Evolutionary conservation across 2,888 invertebrate species (phyloP), one percentile per base, ranked within the genome.

Genomic region (Taenaris catops): DNA sequence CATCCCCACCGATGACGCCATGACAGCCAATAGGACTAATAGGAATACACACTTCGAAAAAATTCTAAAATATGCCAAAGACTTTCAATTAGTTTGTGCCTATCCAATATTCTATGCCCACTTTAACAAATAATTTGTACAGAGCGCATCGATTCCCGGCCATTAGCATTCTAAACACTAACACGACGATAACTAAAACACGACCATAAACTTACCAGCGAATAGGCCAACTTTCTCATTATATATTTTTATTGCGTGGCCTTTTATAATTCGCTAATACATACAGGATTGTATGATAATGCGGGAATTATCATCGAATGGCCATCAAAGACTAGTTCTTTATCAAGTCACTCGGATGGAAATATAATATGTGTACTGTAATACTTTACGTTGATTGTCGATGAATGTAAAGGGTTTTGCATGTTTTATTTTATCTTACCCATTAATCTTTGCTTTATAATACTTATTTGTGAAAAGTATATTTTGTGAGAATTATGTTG

Each of bases 81-180:
- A n/a, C n/a, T n/a, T n/a, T n/a, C n/a, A n/a, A n/a, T n/a, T n/a
- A n/a, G n/a, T n/a, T n/a, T n/a, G n/a, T n/a, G n/a, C n/a, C n/a
- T n/a, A n/a, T n/a, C n/a, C n/a, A n/a, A n/a, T n/a, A n/a, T n/a
- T n/a, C n/a, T n/a, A n/a, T n/a, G n/a, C n/a, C n/a, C n/a, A n/a
- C n/a, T n/a, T n/a, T n/a, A n/a, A 14, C n/a, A 19, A 19, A 32
- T 29, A 21, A 14, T 42, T 44, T 51, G 54, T 60, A 66, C 71
- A 58, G 54, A 44, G 48, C 51, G 53, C 54, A 72, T 67, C 64
- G 69, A 62, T 66, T 73, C 61, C 53, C 59, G 58, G 68, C 64
- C 72, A 75, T 78, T 75, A 73, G 67, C 70, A 69, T 75, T 71
- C 70, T 65, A 61, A 66, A 63, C 66, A 69, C 70, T 63, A 11